Evolutionary conservation across 2,113 vertebrate species (phyloP).

Genomic region (Catagonus wagneri): DNA sequence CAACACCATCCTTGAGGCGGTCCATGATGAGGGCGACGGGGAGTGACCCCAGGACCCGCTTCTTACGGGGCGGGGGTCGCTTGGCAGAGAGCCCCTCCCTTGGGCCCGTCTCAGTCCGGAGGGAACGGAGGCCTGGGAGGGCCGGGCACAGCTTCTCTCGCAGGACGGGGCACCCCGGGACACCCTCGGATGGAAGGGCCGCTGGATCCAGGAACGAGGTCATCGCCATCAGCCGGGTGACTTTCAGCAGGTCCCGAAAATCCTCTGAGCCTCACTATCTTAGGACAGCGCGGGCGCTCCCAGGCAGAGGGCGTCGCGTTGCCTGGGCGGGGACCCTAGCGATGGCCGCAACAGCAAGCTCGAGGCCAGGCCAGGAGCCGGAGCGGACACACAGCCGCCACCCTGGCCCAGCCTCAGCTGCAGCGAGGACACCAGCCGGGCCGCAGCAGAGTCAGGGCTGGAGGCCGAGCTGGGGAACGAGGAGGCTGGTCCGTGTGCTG

Average conservation of each 20-base stretch:
- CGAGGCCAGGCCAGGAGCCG: accelerated
- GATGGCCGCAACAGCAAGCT: accelerated
- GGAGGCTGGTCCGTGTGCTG: accelerated
- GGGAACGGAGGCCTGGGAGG: accelerated
- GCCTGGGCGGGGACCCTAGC: accelerated
- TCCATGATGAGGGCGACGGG: accelerated
- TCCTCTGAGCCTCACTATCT: neutral
- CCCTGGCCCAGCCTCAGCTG: no score
- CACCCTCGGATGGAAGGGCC: accelerated
- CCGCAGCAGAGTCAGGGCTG: accelerated
- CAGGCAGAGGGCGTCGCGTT: accelerated
- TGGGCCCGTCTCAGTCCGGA: accelerated
- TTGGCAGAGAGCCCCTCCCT: neutral
- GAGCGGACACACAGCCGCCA: accelerated
- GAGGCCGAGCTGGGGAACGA: neutral
- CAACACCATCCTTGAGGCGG: no score
- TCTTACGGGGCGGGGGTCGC: accelerated
- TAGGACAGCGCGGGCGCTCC: accelerated
- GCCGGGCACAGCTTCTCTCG: accelerated
- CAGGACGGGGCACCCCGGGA: accelerated
- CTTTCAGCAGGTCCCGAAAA: neutral
- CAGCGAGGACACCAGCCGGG: neutral
- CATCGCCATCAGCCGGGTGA: accelerated
- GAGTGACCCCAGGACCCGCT: accelerated
- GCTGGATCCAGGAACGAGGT: neutral